Evolutionary conservation across 1,140 invertebrate genomes (phyloP).

Genomic region (Drosophila auraria): DNA sequence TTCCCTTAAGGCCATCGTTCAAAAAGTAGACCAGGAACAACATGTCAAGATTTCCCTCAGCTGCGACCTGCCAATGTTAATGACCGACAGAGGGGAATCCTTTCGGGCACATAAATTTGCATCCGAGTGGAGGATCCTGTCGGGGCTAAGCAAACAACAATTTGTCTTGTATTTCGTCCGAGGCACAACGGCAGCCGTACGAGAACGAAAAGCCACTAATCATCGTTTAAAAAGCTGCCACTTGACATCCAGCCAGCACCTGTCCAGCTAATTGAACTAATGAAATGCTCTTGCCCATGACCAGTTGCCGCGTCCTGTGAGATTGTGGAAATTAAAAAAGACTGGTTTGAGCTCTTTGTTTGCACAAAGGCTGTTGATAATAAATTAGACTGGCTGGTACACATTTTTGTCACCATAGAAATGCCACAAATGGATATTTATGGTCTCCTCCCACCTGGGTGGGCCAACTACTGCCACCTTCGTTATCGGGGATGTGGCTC

Average conservation of each 20-base stretch:
- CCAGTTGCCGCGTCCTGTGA: conserved; percentile 15
- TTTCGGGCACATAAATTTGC: conserved; percentile 67
- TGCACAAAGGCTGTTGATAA: conserved; percentile 68
- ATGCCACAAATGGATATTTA: conserved; percentile 78
- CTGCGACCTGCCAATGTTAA: conserved; percentile 29
- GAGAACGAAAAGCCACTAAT: conserved; percentile 67
- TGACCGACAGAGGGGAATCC: conserved; percentile 27
- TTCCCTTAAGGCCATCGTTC: conserved; percentile 43
- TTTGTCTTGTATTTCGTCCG: conserved; percentile 71
- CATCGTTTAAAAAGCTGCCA: conserved; percentile 74
- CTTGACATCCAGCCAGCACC: conserved; percentile 57
- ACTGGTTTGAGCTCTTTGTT: conserved; percentile 63
- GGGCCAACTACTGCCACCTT: conserved; percentile 18
- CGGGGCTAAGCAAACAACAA: conserved; percentile 64
- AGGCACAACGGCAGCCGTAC: neutral
- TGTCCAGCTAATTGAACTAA: conserved; percentile 78
- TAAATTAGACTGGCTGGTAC: conserved; percentile 69
- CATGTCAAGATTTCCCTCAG: conserved; percentile 24
- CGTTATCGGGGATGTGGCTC: too few relatives aligned
- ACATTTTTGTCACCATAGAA: conserved; percentile 78
- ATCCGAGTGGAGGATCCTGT: conserved; percentile 54
- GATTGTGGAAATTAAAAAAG: conserved; percentile 61
- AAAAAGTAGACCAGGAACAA: conserved; percentile 7
- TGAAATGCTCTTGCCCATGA: conserved; percentile 63
- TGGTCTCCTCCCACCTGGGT: conserved; percentile 28